Percentiles rank a stretch among this genome's conserved stretches.
Evolutionary conservation across 2,797 vertebrate genomes (phyloP).

Genomic region (Myiotriccus ornatus): DNA sequence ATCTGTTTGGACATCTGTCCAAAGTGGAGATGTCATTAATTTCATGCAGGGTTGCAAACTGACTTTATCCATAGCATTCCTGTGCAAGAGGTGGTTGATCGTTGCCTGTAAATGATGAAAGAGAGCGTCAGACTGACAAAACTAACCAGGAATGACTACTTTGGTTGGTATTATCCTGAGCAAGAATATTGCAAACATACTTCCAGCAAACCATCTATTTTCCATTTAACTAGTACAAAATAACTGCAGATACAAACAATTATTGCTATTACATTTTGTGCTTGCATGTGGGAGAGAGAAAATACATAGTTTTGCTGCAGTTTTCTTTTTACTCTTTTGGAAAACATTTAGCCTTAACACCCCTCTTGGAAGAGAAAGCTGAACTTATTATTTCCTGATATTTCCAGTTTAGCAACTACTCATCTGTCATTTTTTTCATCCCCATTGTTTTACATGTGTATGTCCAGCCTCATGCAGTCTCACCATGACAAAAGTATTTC

Average conservation of each 20-base stretch:
- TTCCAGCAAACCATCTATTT: not conserved
- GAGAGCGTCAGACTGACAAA: not conserved
- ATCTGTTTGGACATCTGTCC: constrained; percentile 47
- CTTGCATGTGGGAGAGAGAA: not conserved
- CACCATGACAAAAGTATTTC: not conserved
- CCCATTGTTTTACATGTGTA: constrained; percentile 8
- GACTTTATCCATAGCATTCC: not conserved
- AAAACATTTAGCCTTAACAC: not conserved
- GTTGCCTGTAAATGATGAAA: not conserved
- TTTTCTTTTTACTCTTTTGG: not conserved
- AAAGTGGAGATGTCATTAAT: not conserved
- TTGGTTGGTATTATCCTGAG: not conserved
- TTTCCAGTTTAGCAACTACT: not conserved
- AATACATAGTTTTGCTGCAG: not conserved
- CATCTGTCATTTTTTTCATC: constrained; percentile 45
- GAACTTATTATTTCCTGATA: constrained; percentile 28
- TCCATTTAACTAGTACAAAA: not conserved
- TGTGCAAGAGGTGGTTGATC: not conserved
- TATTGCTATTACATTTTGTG: not conserved
- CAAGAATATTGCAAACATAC: not conserved
- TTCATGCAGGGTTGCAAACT: constrained; percentile 19
- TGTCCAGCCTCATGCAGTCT: constrained; percentile 9
- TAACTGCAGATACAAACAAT: not conserved
- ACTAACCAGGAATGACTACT: not conserved
- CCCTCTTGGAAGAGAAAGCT: not conserved